A percentile compares a stretch with the other conserved stretches of the same genome.
These are phyloP conservation scores for Plebejus anna DNA, from an alignment of 2,888 invertebrate genomes.

Conservation along the genomic window DNA sequence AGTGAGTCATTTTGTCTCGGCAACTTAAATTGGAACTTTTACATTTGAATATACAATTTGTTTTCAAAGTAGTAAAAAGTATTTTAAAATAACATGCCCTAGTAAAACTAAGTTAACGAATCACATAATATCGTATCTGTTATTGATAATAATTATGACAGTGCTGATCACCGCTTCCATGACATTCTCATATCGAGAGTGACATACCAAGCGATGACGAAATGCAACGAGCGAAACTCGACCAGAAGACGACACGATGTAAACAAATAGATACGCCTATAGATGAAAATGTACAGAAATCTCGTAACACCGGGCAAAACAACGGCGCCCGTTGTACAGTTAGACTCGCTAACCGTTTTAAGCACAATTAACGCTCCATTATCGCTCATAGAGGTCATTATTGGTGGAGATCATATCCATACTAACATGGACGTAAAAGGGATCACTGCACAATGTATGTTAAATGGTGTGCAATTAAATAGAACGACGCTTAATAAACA, in stretches of 20 bases:
- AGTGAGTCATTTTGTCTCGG: background rate
- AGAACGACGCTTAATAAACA: slow-evolving; percentile 75
- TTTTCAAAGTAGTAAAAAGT: background rate
- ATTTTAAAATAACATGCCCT: background rate
- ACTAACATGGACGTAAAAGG: slow-evolving; percentile 58
- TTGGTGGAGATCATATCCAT: slow-evolving; percentile 52
- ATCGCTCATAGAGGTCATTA: slow-evolving; percentile 47
- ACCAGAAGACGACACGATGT: slow-evolving; percentile 49
- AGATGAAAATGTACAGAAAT: slow-evolving; percentile 31
- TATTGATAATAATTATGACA: slow-evolving; percentile 32
- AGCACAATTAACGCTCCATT: slow-evolving; percentile 32
- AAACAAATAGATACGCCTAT: slow-evolving; percentile 46
- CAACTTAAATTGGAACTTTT: background rate
- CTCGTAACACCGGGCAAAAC: slow-evolving; percentile 16
- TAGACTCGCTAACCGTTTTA: slow-evolving; percentile 30
- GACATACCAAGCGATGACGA: slow-evolving; percentile 57
- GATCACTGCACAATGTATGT: slow-evolving; percentile 67
- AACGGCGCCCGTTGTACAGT: slow-evolving; percentile 11
- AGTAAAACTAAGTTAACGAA: background rate
- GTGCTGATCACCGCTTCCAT: slow-evolving; percentile 46
- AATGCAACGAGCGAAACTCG: slow-evolving; percentile 53
- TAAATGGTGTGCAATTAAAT: slow-evolving; percentile 72
- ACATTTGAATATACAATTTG: background rate
- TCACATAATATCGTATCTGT: slow-evolving; percentile 16
- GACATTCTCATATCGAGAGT: slow-evolving; percentile 56